Evolutionary conservation across 2,888 invertebrate genomes (phyloP), one percentile per base, ranked within the genome.

Genomic region (Ectropis crepuscularia): DNA sequence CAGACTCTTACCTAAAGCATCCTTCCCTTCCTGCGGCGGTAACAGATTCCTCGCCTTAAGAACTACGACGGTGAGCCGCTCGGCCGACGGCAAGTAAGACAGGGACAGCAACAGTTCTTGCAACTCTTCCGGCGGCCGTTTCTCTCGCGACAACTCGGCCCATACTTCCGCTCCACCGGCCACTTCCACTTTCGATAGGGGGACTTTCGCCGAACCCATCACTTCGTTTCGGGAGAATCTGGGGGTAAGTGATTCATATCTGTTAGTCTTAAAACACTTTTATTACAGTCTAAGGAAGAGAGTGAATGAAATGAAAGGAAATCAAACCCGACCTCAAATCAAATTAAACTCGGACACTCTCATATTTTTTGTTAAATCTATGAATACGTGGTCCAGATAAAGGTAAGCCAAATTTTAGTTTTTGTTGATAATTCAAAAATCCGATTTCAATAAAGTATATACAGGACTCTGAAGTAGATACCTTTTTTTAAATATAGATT

Each of bases 81-180:
- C 97, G 2, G 98, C 98, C 61, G 97, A 97, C 10, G 98, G 97
- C 71, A 98, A 90, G 86, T 97, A 98, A 68, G 97, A 97, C 38
- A 98, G 90, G 0, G 98, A 97, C 57, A 98, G 92, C 69, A 97
- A 89, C 38, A 98, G 90, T 81, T 98, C 97, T 59, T 97, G 97
- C 63, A 96, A 89, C 82, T 97, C 96, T 78, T 97, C 97, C 2
- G 96, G 96, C 0, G 97, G 97, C 77, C 97, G 96, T 73, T 96
- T 95, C 77, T 96, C 96, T 67, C 96, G 95, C 51, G 96, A 95
- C 45, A 98, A 94, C 78, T 98, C 98, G 0, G 97, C 97, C 98
- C 98, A 98, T 50, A 98, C 96, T 89, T 98, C 96, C 12, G 95
- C 94, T 42, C 95, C 95, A 8, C 96, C 95, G 0, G 96, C 95